phyloP scores from a whole-genome alignment of 1,140 invertebrate species.

The Diorhabda sublineata region DNA sequence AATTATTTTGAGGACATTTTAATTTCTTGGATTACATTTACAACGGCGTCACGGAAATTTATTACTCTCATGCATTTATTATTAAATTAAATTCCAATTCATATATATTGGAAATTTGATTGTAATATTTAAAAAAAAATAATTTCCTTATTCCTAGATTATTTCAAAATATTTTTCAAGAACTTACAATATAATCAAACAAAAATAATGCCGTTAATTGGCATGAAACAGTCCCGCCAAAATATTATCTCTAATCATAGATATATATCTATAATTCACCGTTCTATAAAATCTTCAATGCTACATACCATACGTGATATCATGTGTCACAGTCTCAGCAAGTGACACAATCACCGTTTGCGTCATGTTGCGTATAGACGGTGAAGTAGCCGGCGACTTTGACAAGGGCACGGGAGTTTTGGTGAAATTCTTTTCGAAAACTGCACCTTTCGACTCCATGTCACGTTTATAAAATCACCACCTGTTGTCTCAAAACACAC shows the following conservation, averaged over 20 bases:
- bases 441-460: conserved; percentile 28
- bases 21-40: no score
- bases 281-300: not conserved
- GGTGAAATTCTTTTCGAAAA: conserved; percentile 38
- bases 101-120: no score
- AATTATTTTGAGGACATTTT: no score
- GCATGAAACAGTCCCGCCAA: not conserved
- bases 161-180: no score
- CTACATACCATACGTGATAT: conserved; percentile 55
- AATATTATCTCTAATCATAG: not conserved
- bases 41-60: no score
- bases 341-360: conserved; percentile 46
- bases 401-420: conserved; percentile 46
- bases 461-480: conserved; percentile 2
- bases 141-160: no score
- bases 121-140: no score
- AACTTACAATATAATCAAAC: no score
- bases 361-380: conserved; percentile 44
- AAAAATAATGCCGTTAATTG: no score
- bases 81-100: no score
- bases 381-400: conserved; percentile 40
- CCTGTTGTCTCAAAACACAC: conserved; percentile 18
- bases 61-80: no score
- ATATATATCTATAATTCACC: not conserved
- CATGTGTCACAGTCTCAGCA: conserved; percentile 55